Evolutionary conservation across 2,888 invertebrate genomes (phyloP).

Genomic region (Patella depressa): DNA sequence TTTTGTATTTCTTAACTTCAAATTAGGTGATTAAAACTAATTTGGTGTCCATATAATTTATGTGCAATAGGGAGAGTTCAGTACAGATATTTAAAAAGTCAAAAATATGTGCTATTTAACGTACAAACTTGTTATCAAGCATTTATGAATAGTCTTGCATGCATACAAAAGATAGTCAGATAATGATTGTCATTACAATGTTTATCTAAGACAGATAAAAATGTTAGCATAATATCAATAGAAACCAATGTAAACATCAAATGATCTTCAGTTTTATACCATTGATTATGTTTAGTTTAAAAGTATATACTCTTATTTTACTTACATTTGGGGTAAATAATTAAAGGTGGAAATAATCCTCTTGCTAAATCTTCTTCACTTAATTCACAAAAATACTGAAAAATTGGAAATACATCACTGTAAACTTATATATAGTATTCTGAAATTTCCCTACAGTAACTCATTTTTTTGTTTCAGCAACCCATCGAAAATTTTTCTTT

Average conservation of each 20-base stretch:
- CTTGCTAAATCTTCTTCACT: constrained; percentile 56
- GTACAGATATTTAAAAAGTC: too few relatives aligned
- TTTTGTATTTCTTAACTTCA: neutral
- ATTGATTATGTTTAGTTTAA: neutral
- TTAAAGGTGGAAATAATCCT: constrained; percentile 57
- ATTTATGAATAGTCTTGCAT: too few relatives aligned
- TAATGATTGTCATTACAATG: too few relatives aligned
- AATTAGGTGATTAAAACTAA: too few relatives aligned
- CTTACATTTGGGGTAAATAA: constrained; percentile 64
- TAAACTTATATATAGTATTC: neutral
- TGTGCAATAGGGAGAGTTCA: too few relatives aligned
- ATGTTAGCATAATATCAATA: too few relatives aligned
- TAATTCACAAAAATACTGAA: constrained; percentile 57
- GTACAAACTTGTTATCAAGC: too few relatives aligned
- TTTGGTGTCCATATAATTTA: too few relatives aligned
- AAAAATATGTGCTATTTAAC: too few relatives aligned
- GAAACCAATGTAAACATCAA: too few relatives aligned
- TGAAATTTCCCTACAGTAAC: neutral
- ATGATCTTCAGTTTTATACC: neutral
- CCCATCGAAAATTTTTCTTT: constrained; percentile 2
- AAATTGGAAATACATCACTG: neutral
- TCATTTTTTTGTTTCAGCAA: neutral
- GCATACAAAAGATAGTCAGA: too few relatives aligned
- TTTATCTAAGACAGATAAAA: too few relatives aligned
- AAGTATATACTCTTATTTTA: neutral